These are phyloP conservation scores for Palythoa grandis DNA, from an alignment of 92 coral and sea anemone species.

Conservation along the genomic window DNA sequence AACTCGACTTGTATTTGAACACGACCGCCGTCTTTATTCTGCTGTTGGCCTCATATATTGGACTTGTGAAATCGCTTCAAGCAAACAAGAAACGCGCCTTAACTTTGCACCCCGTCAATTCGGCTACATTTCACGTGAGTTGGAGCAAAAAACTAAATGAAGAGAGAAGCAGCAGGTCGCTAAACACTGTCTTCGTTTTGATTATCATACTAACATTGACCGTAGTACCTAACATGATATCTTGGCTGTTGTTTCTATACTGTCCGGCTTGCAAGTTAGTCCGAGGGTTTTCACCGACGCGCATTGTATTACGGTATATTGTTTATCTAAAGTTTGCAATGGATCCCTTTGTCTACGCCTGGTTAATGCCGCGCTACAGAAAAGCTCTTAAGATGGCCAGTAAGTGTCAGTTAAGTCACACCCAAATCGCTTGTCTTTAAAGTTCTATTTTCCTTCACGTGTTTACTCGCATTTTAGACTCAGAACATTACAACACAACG, in stretches of 20 bases:
- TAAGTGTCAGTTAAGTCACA: neutral
- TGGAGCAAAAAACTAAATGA: slow-evolving; percentile 8
- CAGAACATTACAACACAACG: too few relatives aligned
- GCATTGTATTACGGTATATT: slow-evolving; percentile 1
- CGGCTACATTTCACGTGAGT: neutral
- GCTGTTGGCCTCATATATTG: slow-evolving; percentile 9
- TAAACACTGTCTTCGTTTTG: slow-evolving; percentile 16
- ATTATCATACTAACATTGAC: slow-evolving; percentile 30
- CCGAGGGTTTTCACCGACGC: neutral
- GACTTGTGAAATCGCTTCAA: slow-evolving; percentile 27
- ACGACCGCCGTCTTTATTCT: slow-evolving; percentile 22
- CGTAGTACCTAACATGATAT: slow-evolving; percentile 17
- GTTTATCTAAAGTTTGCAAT: slow-evolving; percentile 26
- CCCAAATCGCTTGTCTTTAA: neutral
- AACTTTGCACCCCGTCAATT: slow-evolving; percentile 19
- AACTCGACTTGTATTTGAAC: slow-evolving; percentile 37
- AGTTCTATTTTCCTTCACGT: too few relatives aligned
- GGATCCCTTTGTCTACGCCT: slow-evolving; percentile 23
- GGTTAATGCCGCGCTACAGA: slow-evolving; percentile 37
- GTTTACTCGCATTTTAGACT: too few relatives aligned
- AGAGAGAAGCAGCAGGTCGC: slow-evolving; percentile 26
- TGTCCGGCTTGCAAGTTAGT: neutral
- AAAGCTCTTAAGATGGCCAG: slow-evolving; percentile 4
- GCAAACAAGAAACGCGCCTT: slow-evolving; percentile 34
- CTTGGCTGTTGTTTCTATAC: slow-evolving; percentile 23